phyloP scores from a whole-genome alignment of 1,140 invertebrate species.

The Daktulosphaira vitifoliae region DNA sequence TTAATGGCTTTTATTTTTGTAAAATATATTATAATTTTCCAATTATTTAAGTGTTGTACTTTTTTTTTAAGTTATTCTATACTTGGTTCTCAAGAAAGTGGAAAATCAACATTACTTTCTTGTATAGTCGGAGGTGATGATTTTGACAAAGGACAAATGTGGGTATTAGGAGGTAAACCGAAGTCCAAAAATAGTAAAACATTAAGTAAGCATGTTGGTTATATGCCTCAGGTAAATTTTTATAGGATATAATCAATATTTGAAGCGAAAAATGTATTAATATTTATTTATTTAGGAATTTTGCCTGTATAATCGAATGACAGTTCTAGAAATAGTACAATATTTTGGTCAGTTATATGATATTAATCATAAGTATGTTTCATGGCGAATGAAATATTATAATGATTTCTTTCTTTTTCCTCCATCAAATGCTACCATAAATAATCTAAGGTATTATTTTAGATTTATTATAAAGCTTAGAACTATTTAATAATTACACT shows the following conservation, averaged over 20 bases:
- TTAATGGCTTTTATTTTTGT: not conserved
- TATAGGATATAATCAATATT: too few relatives aligned
- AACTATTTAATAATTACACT: too few relatives aligned
- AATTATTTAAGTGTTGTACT: not conserved
- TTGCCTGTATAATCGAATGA: not conserved
- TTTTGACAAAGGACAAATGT: conserved; percentile 15
- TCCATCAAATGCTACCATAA: not conserved
- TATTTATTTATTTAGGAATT: conserved; percentile 1
- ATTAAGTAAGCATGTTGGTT: not conserved
- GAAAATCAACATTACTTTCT: conserved; percentile 18
- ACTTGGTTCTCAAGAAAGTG: conserved; percentile 4
- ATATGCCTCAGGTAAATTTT: conserved; percentile 26
- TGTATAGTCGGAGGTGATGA: conserved; percentile 15
- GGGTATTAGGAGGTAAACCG: conserved; percentile 15
- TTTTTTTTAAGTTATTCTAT: not conserved
- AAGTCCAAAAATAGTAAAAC: conserved; percentile 10
- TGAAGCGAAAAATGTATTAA: too few relatives aligned
- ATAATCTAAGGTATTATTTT: conserved; percentile 1
- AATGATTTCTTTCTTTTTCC: conserved; percentile 7
- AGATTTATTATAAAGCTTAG: not conserved
- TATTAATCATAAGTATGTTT: not conserved
- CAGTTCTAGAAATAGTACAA: not conserved
- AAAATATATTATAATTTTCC: not conserved
- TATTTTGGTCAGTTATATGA: conserved; percentile 21
- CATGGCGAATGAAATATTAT: conserved; percentile 6